phyloP scores from a whole-genome alignment of 1,140 invertebrate genomes.

The Marisa cornuarietis region DNA sequence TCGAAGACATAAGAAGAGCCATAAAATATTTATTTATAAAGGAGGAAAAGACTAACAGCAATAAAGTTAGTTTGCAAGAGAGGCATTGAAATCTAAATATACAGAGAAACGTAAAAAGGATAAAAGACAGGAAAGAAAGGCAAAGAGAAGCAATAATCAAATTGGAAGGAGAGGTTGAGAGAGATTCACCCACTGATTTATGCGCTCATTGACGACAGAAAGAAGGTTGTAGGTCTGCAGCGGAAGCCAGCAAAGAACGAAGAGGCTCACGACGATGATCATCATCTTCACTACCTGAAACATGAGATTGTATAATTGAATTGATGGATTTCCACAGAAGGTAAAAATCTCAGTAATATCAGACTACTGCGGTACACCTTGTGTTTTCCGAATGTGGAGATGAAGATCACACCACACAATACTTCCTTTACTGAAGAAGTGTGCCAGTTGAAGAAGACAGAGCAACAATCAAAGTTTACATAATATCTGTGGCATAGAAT shows the following conservation, averaged over 20 bases:
- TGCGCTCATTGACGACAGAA: slow-evolving; percentile 53
- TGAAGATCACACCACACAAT: no score
- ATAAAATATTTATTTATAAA: no score
- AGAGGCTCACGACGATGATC: slow-evolving; percentile 66
- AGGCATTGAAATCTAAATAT: neutral
- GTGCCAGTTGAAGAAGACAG: no score
- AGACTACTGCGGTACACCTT: no score
- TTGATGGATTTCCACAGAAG: no score
- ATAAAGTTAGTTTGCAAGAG: neutral
- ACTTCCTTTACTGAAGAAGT: no score
- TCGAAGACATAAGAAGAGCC: no score
- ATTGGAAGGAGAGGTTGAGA: neutral
- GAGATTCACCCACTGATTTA: slow-evolving; percentile 60
- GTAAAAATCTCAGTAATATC: no score
- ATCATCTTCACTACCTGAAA: slow-evolving; percentile 67
- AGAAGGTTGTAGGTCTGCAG: slow-evolving; percentile 63
- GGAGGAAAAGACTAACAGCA: neutral
- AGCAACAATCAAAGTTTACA: no score
- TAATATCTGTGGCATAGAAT: no score
- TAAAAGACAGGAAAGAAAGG: neutral
- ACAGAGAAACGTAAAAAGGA: neutral
- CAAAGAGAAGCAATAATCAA: neutral
- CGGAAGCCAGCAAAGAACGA: slow-evolving; percentile 68
- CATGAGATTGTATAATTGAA: slow-evolving; percentile 19
- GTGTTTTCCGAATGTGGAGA: no score